Evolutionary conservation across 2,888 invertebrate species (phyloP).

Genomic region (Epiblema foenella): DNA sequence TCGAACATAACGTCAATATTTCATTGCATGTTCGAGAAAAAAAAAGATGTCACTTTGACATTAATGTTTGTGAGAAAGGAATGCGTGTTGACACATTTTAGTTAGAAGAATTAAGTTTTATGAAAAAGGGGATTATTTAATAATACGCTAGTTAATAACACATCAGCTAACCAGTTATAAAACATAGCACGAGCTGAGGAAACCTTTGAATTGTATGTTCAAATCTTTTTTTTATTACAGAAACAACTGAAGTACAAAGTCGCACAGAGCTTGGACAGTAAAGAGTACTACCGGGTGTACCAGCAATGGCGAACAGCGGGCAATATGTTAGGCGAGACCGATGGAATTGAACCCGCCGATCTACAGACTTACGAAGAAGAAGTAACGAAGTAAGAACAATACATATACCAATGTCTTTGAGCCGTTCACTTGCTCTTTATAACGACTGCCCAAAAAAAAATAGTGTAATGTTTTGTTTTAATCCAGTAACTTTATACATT

Average conservation of each 20-base stretch:
- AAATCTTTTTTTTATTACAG: slow-evolving; percentile 67
- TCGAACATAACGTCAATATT: too few relatives aligned
- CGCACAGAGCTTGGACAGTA: slow-evolving; percentile 96
- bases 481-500: too few relatives aligned
- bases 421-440: background rate
- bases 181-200: slow-evolving; percentile 51
- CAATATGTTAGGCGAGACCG: slow-evolving; percentile 85
- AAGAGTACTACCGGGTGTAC: slow-evolving; percentile 91
- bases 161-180: too few relatives aligned
- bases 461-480: too few relatives aligned
- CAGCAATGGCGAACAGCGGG: slow-evolving; percentile 86
- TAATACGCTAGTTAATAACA: too few relatives aligned
- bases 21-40: too few relatives aligned
- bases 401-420: background rate
- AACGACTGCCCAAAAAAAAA: too few relatives aligned
- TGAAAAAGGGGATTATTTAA: too few relatives aligned
- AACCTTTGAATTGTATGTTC: background rate
- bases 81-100: too few relatives aligned
- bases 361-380: slow-evolving; percentile 68
- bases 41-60: too few relatives aligned
- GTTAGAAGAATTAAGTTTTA: too few relatives aligned
- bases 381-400: slow-evolving; percentile 63
- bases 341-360: slow-evolving; percentile 73
- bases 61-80: too few relatives aligned
- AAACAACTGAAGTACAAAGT: slow-evolving; percentile 96